phyloP scores from a whole-genome alignment of 1,140 invertebrate species.

The Augochlora pura region DNA sequence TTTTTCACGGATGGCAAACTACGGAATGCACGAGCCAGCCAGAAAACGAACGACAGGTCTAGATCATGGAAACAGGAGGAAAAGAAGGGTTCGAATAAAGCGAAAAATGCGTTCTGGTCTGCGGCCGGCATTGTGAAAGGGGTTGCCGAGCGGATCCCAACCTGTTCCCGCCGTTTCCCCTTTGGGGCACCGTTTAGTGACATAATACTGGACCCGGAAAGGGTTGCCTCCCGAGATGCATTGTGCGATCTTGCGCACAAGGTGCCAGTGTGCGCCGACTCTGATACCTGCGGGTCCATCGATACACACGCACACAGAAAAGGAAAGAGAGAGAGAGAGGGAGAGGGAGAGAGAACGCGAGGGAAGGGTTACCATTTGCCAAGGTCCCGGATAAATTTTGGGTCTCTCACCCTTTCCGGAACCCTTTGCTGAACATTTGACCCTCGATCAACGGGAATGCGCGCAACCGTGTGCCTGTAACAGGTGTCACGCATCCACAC shows the following conservation, averaged over 20 bases:
- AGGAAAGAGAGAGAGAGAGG: background rate
- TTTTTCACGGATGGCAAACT: conserved; percentile 19
- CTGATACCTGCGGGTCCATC: conserved; percentile 62
- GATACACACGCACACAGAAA: no score
- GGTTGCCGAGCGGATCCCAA: conserved; percentile 49
- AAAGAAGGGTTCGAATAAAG: conserved; percentile 23
- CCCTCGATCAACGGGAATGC: conserved; percentile 43
- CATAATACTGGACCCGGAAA: conserved; percentile 66
- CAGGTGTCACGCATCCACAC: conserved; percentile 41
- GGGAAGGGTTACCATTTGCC: conserved; percentile 60
- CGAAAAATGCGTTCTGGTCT: conserved; percentile 42
- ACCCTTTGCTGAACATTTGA: conserved; percentile 60
- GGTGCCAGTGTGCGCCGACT: conserved; percentile 57
- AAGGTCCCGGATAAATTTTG: conserved; percentile 38
- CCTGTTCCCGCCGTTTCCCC: conserved; percentile 58
- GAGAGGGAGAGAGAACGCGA: background rate
- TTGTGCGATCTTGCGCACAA: conserved; percentile 47
- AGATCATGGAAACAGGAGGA: conserved; percentile 12
- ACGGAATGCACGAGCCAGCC: background rate
- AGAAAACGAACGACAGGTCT: conserved; percentile 12
- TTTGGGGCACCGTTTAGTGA: conserved; percentile 61
- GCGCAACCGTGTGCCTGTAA: conserved; percentile 50
- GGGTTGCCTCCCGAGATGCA: conserved; percentile 67
- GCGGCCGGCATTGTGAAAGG: conserved; percentile 47
- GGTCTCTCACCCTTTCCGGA: conserved; percentile 64